Conservation (phyloP, 2,113 vertebrate genomes). For the Nothocercus nigrocapillus region DNA sequence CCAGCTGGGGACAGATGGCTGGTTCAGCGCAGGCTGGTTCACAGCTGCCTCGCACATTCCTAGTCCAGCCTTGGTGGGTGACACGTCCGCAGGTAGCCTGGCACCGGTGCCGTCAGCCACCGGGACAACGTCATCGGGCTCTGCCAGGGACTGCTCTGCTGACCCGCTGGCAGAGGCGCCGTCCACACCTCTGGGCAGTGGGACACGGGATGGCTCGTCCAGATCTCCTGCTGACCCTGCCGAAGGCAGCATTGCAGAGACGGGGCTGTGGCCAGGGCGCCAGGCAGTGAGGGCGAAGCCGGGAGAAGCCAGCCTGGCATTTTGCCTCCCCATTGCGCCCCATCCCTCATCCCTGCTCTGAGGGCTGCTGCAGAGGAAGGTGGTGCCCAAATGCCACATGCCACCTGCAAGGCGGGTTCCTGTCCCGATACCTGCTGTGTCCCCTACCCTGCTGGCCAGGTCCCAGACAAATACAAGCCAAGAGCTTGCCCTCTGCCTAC, state of each 20-base stretch:
- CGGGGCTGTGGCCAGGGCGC: neutral
- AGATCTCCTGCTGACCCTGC: neutral
- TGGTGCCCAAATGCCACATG: neutral
- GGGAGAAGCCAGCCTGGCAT: neutral
- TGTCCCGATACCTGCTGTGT: neutral
- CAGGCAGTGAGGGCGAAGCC: neutral
- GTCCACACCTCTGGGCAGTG: too few relatives aligned
- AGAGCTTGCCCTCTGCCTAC: too few relatives aligned
- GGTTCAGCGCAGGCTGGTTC: accelerated
- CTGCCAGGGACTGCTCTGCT: accelerated
- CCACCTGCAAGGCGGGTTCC: neutral
- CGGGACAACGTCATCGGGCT: neutral
- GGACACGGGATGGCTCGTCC: neutral
- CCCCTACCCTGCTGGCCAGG: too few relatives aligned
- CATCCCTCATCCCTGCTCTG: neutral
- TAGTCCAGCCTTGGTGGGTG: neutral
- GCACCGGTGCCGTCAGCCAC: neutral
- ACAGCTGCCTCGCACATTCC: neutral
- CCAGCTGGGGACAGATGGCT: accelerated
- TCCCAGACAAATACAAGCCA: too few relatives aligned
- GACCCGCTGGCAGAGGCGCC: neutral
- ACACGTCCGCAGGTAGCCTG: neutral
- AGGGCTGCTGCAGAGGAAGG: neutral
- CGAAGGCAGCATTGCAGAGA: too few relatives aligned
- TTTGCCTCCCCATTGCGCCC: neutral